Conservation (phyloP, 2,797 vertebrate species). For the Champsocephalus gunnari region DNA sequence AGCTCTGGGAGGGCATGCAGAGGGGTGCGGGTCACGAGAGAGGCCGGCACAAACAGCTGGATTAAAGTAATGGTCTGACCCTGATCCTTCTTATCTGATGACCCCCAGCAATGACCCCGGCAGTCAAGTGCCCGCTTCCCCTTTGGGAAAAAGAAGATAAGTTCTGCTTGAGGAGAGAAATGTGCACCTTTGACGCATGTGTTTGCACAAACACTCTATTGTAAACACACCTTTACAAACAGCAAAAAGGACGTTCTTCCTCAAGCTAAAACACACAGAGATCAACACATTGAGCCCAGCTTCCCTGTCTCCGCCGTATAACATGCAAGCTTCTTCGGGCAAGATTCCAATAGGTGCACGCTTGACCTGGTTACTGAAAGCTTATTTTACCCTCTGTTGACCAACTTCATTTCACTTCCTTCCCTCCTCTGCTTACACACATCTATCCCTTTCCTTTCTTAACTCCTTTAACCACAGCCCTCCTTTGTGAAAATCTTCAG, state of each 20-base stretch:
- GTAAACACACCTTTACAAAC: constrained; percentile 63
- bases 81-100: constrained; percentile 80
- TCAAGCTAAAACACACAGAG: constrained; percentile 50
- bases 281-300: constrained; percentile 16
- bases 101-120: constrained; percentile 77
- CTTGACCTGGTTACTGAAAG: constrained; percentile 78
- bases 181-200: constrained; percentile 54
- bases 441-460: constrained; percentile 52
- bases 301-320: constrained; percentile 20
- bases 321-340: constrained; percentile 50
- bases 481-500: constrained; percentile 9
- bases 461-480: constrained; percentile 19
- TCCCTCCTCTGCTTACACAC: constrained; percentile 41
- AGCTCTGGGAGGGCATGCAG: constrained; percentile 6
- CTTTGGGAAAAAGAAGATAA: constrained; percentile 54
- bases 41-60: constrained; percentile 52
- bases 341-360: constrained; percentile 67
- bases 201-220: constrained; percentile 57
- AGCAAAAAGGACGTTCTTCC: constrained; percentile 49
- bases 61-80: constrained; percentile 72
- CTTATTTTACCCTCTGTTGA: constrained; percentile 81
- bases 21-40: constrained; percentile 36
- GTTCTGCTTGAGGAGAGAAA: constrained; percentile 54
- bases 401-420: constrained; percentile 74
- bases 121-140: constrained; percentile 63